Evolutionary conservation across 2,888 invertebrate genomes (phyloP).

Genomic region (Watsonalla binaria): DNA sequence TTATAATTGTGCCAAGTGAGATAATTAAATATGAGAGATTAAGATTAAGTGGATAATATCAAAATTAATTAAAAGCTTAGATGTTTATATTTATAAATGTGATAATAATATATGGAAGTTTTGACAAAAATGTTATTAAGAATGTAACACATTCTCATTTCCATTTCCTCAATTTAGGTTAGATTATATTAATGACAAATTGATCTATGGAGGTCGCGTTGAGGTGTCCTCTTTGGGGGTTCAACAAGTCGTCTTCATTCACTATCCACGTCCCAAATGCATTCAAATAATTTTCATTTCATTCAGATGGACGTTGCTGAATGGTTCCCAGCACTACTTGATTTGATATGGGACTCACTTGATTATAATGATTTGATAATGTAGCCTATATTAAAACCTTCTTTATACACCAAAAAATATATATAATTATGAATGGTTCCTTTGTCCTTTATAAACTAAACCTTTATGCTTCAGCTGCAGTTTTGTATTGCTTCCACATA

Average conservation of each 20-base stretch:
- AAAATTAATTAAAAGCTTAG: conserved; percentile 72
- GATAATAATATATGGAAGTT: conserved; percentile 77
- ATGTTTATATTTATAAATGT: conserved; percentile 74
- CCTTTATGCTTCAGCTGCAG: conserved; percentile 10
- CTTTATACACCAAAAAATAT: neutral
- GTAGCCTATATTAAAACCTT: too few relatives aligned
- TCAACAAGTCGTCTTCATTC: neutral
- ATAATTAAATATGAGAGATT: conserved; percentile 72
- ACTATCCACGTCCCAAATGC: conserved; percentile 38
- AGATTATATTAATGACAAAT: conserved; percentile 36
- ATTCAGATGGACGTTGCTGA: conserved; percentile 14
- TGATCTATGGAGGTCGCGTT: conserved; percentile 22
- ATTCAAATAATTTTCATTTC: conserved; percentile 53
- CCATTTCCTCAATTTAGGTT: conserved; percentile 53
- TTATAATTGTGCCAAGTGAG: conserved; percentile 77
- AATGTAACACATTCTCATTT: conserved; percentile 59
- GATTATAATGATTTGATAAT: too few relatives aligned
- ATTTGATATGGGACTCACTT: conserved; percentile 15
- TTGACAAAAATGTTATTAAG: conserved; percentile 59
- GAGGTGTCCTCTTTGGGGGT: neutral
- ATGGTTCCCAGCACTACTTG: conserved; percentile 8
- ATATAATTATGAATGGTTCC: neutral
- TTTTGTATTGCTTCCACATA: conserved; percentile 72
- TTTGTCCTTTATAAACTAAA: neutral
- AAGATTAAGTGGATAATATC: conserved; percentile 77